These are phyloP conservation scores for Eclectus roratus DNA, from an alignment of 2,113 vertebrate genomes.

Conservation along the genomic window DNA sequence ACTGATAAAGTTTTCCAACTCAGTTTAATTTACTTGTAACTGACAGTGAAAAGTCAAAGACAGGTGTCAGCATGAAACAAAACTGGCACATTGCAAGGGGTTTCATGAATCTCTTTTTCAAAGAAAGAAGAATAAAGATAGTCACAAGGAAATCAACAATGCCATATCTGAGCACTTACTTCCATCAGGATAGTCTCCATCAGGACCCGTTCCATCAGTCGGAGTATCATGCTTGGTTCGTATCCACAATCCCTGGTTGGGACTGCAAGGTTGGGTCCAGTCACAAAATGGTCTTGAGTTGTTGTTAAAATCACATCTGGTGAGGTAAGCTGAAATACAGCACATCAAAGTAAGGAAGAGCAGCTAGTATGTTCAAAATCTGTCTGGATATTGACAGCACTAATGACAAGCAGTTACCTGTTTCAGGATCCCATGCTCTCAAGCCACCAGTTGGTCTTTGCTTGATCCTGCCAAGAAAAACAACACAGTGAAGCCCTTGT, in stretches of 20 bases:
- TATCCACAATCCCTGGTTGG: slow-evolving; percentile 63
- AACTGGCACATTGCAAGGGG: background rate
- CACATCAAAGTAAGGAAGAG: background rate
- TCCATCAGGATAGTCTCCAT: slow-evolving; percentile 65
- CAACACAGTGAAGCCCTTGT: background rate
- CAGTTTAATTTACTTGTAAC: background rate
- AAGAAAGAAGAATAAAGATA: background rate
- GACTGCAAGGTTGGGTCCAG: slow-evolving; percentile 72
- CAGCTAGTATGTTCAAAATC: background rate
- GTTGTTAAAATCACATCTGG: slow-evolving; percentile 77
- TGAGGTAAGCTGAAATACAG: slow-evolving; percentile 75
- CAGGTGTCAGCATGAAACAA: background rate
- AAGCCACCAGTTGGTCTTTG: background rate
- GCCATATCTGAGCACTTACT: slow-evolving; percentile 12
- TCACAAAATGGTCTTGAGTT: slow-evolving; percentile 74
- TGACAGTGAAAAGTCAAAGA: background rate
- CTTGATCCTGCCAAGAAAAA: slow-evolving; percentile 26
- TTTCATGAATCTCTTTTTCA: background rate
- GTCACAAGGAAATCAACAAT: background rate
- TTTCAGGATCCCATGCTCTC: slow-evolving; percentile 28
- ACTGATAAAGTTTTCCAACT: background rate
- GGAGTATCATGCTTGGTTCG: slow-evolving; percentile 63
- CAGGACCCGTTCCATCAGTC: slow-evolving; percentile 67
- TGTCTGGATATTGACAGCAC: background rate
- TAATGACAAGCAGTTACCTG: slow-evolving; percentile 17